phyloP scores from a whole-genome alignment of 1,140 invertebrate genomes.

The Callitettix versicolor region DNA sequence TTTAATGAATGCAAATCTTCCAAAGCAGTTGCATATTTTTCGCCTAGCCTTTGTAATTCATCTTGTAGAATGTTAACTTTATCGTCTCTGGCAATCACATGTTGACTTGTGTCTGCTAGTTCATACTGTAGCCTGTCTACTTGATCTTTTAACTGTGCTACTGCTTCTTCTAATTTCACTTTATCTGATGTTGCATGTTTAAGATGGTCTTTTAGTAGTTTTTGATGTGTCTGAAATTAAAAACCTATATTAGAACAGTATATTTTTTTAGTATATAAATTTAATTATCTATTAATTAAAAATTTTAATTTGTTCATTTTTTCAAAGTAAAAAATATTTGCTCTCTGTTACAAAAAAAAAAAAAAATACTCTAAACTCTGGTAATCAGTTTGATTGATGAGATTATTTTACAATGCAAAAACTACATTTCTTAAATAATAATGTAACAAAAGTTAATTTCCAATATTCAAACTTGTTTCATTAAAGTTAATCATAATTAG shows the following conservation, averaged over 20 bases:
- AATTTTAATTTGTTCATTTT: background rate
- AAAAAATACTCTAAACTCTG: too few relatives aligned
- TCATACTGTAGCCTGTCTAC: constrained; percentile 26
- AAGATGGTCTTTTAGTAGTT: constrained; percentile 21
- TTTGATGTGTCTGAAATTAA: constrained; percentile 20
- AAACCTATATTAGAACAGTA: too few relatives aligned
- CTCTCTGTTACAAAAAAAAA: background rate
- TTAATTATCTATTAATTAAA: background rate
- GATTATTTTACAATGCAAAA: too few relatives aligned
- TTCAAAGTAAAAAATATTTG: background rate
- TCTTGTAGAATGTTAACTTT: constrained; percentile 18
- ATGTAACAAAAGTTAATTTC: too few relatives aligned
- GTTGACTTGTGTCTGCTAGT: constrained; percentile 24
- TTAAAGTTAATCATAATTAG: too few relatives aligned
- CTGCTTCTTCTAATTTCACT: constrained; percentile 22
- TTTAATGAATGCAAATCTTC: constrained; percentile 20
- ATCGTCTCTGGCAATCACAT: constrained; percentile 23
- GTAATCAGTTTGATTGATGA: too few relatives aligned
- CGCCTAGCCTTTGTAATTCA: constrained; percentile 16
- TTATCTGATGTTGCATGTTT: constrained; percentile 22
- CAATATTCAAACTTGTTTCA: too few relatives aligned
- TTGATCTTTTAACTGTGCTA: constrained; percentile 21
- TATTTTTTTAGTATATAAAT: background rate
- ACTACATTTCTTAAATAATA: too few relatives aligned
- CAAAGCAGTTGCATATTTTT: constrained; percentile 17